phyloP scores from a whole-genome alignment of 2,888 invertebrate species.

The Geophilus truncorum region DNA sequence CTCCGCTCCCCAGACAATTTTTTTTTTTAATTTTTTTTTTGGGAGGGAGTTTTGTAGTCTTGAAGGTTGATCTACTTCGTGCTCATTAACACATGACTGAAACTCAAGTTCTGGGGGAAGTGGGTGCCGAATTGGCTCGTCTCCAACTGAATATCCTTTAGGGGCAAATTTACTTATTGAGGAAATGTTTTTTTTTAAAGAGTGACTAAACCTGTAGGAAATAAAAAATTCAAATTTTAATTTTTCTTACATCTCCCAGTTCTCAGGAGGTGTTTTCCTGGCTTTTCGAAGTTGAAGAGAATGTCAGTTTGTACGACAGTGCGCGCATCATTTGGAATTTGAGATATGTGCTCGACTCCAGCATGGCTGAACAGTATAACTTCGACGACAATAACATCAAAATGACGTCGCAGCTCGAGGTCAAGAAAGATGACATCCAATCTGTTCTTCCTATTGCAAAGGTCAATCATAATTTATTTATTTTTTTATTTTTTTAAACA shows the following conservation, averaged over 20 bases:
- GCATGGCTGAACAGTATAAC: constrained; percentile 36
- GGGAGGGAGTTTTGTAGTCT: background rate
- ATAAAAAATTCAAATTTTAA: background rate
- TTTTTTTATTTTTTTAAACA: background rate
- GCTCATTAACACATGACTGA: background rate
- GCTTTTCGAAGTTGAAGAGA: constrained; percentile 81
- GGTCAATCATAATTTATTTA: constrained; percentile 53
- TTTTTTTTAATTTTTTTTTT: background rate
- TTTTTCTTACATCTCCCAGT: constrained; percentile 43
- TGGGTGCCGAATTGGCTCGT: background rate
- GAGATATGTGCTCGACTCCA: constrained; percentile 56
- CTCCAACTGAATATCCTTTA: background rate
- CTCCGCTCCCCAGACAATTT: background rate
- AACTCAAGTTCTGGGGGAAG: background rate
- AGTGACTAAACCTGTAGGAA: background rate
- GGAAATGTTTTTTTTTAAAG: constrained; percentile 44
- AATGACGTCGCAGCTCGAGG: constrained; percentile 75
- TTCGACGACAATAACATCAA: constrained; percentile 54
- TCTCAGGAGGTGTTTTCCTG: constrained; percentile 81
- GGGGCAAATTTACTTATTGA: constrained; percentile 8
- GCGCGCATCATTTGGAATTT: constrained; percentile 84
- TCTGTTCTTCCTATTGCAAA: constrained; percentile 90
- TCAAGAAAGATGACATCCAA: constrained; percentile 90
- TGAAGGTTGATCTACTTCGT: background rate
- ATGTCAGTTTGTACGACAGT: constrained; percentile 69